Evolutionary conservation across 2,113 vertebrate species (phyloP).

Genomic region (Sinosuthora webbiana): DNA sequence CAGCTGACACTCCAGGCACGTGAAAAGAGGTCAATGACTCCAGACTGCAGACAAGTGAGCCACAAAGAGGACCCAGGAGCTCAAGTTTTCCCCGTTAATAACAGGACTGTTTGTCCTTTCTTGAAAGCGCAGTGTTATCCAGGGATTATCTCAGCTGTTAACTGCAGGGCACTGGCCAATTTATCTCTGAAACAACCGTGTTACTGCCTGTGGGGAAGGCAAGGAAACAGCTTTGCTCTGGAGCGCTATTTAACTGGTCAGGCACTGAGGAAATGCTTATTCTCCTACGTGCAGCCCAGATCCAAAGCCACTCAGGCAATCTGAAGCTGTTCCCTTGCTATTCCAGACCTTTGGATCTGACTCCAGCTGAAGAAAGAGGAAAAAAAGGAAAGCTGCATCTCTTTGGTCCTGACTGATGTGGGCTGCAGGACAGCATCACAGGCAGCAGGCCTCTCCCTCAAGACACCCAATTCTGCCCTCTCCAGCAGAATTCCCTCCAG

Average conservation of each 20-base stretch:
- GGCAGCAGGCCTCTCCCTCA: background rate
- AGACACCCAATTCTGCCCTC: background rate
- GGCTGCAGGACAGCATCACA: background rate
- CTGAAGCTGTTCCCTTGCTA: background rate
- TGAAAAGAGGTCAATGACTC: background rate
- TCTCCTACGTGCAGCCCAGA: background rate
- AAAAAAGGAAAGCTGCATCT: background rate
- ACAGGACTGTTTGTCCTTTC: slow-evolving; percentile 50
- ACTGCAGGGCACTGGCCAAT: background rate
- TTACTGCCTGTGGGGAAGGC: background rate
- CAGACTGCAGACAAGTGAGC: background rate
- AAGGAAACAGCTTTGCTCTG: background rate
- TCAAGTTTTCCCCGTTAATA: slow-evolving; percentile 23
- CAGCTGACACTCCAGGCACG: background rate
- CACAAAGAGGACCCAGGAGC: slow-evolving; percentile 41
- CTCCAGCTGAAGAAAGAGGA: background rate
- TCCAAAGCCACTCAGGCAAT: background rate
- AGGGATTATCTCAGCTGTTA: slow-evolving; percentile 34
- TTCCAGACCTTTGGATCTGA: background rate
- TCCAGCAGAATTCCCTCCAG: background rate
- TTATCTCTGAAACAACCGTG: background rate
- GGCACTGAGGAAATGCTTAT: background rate
- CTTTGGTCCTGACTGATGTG: background rate
- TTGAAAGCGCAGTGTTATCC: slow-evolving; percentile 12
- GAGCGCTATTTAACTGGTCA: background rate